Evolutionary conservation across 2,888 invertebrate species (phyloP).

Genomic region (Timandra comae): DNA sequence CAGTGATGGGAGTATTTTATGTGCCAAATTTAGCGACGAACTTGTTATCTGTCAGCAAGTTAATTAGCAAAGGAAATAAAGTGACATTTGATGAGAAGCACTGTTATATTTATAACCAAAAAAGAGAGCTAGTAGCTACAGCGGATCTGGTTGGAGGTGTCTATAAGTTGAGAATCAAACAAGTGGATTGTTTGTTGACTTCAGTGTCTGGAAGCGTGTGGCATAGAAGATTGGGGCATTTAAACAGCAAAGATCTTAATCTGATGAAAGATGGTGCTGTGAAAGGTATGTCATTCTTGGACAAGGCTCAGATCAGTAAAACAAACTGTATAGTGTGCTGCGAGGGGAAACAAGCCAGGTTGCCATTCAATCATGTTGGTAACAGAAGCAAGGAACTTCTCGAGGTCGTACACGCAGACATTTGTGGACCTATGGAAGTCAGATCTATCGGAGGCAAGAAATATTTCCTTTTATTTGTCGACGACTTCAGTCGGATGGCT

Average conservation of each 20-base stretch:
- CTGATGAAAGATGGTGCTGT: constrained; percentile 12
- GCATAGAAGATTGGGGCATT: constrained; percentile 13
- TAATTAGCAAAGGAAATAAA: constrained; percentile 11
- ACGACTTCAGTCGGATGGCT: too few relatives aligned
- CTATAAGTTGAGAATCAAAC: constrained; percentile 8
- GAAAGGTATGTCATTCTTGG: constrained; percentile 1
- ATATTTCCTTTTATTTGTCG: too few relatives aligned
- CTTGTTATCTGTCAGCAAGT: constrained; percentile 1
- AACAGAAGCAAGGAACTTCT: too few relatives aligned
- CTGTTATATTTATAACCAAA: constrained; percentile 6
- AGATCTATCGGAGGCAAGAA: too few relatives aligned
- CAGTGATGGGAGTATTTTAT: neutral
- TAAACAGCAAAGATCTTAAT: constrained; percentile 13
- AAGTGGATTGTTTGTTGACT: neutral
- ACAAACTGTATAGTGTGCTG: constrained; percentile 6
- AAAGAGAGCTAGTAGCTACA: constrained; percentile 3
- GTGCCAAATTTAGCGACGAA: too few relatives aligned
- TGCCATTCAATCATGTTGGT: constrained; percentile 2
- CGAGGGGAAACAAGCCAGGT: constrained; percentile 8
- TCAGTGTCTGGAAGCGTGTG: constrained; percentile 2
- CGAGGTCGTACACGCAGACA: too few relatives aligned
- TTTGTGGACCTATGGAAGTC: too few relatives aligned
- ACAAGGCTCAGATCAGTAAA: constrained; percentile 1
- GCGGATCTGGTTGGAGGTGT: constrained; percentile 9
- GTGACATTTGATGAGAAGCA: constrained; percentile 2